phyloP scores from a whole-genome alignment of 2,888 invertebrate genomes.

The Caenorhabditis drosophilae region DNA sequence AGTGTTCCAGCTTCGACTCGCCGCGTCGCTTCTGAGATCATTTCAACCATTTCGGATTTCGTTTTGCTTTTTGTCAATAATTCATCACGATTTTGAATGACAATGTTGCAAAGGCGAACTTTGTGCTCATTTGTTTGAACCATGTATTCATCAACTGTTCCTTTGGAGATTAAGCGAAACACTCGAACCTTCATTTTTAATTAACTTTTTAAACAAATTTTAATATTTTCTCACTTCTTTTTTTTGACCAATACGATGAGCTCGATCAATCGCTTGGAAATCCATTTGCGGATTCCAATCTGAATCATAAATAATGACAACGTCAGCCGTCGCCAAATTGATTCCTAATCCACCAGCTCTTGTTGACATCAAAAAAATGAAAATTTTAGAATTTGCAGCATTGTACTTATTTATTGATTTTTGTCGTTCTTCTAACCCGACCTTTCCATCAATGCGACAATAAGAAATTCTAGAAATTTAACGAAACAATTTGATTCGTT shows the following conservation, averaged over 20 bases:
- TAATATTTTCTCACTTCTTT: slow-evolving; percentile 9
- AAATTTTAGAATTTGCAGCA: slow-evolving; percentile 15
- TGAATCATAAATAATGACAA: too few species aligned
- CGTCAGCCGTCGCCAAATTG: slow-evolving; percentile 33
- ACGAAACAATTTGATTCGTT: not conserved
- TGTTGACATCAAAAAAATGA: slow-evolving; percentile 31
- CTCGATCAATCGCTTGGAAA: slow-evolving; percentile 28
- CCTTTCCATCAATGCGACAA: slow-evolving; percentile 7
- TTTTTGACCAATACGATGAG: slow-evolving; percentile 34
- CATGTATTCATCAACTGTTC: slow-evolving; percentile 15
- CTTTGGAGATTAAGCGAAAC: slow-evolving; percentile 7
- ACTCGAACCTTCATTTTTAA: slow-evolving; percentile 9
- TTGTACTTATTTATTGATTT: slow-evolving; percentile 5
- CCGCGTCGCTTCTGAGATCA: too few species aligned
- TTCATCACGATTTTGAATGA: slow-evolving; percentile 11
- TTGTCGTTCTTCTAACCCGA: slow-evolving; percentile 1
- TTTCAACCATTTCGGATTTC: too few species aligned
- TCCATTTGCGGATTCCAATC: slow-evolving; percentile 39
- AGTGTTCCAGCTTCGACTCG: too few species aligned
- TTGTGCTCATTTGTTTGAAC: slow-evolving; percentile 12
- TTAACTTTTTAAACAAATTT: too few species aligned
- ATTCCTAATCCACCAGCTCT: slow-evolving; percentile 34
- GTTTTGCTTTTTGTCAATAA: too few species aligned
- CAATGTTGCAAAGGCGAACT: slow-evolving; percentile 7
- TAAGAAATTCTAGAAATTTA: not conserved